phyloP scores from a whole-genome alignment of 2,888 invertebrate genomes.

The Lasioglossum figueresi region DNA sequence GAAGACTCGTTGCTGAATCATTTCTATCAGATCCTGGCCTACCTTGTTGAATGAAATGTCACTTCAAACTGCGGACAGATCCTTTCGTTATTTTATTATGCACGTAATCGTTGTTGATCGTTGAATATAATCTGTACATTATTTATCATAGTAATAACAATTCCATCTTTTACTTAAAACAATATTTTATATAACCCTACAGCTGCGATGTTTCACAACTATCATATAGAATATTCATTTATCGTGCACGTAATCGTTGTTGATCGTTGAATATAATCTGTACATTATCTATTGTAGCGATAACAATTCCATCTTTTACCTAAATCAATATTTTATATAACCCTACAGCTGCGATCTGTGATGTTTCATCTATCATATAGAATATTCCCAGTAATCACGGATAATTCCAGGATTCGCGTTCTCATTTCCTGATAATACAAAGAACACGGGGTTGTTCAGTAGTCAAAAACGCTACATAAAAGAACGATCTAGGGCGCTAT shows the following conservation, averaged over 20 bases:
- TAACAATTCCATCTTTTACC: too few species aligned
- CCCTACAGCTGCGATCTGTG: neutral
- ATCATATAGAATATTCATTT: neutral
- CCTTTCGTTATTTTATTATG: neutral
- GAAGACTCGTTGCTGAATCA: neutral
- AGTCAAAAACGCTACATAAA: too few species aligned
- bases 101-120: neutral
- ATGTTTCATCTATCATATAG: neutral
- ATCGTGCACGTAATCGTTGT: neutral
- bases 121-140: neutral
- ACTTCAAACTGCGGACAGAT: neutral
- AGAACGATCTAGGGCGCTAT: too few species aligned
- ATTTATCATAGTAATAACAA: neutral
- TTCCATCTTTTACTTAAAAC: too few species aligned
- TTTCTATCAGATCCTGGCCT: neutral
- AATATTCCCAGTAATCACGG: too few species aligned
- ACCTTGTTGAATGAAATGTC: neutral
- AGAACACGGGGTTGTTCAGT: too few species aligned
- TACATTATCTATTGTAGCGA: too few species aligned
- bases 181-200: neutral
- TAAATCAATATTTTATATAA: neutral
- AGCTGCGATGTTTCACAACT: neutral
- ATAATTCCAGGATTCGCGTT: too few species aligned
- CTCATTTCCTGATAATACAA: too few species aligned
- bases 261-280: neutral